Percentiles rank a stretch among this genome's conserved stretches.
phyloP scores from a whole-genome alignment of 2,797 vertebrate species.

The Sebastes goodei region DNA sequence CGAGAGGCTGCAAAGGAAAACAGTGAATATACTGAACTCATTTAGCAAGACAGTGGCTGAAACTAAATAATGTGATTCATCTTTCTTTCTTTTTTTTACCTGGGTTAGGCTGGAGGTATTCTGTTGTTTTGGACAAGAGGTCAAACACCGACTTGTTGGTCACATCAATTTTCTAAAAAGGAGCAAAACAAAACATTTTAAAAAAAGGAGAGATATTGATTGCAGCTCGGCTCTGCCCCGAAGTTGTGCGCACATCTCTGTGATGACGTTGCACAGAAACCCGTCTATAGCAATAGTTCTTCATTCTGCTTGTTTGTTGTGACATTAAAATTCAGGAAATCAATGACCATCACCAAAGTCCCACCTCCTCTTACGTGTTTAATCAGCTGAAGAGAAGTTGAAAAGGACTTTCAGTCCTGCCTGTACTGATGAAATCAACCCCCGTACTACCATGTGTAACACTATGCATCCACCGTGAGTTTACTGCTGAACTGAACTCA shows the following conservation, averaged over 20 bases:
- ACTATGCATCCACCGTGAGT: not conserved
- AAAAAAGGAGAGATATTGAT: not conserved
- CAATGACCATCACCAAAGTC: too few relatives aligned
- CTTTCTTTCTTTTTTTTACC: constrained; percentile 78
- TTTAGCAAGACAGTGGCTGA: not conserved
- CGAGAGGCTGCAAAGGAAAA: constrained; percentile 84
- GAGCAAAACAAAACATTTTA: not conserved
- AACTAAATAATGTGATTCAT: not conserved
- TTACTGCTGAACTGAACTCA: constrained; percentile 71
- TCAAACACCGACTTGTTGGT: constrained; percentile 93
- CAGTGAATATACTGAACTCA: not conserved
- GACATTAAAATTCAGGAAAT: too few relatives aligned
- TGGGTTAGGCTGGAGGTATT: constrained; percentile 97
- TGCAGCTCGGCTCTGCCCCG: too few relatives aligned
- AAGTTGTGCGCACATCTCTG: too few relatives aligned
- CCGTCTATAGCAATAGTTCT: too few relatives aligned
- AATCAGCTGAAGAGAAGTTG: not conserved
- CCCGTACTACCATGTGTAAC: too few relatives aligned
- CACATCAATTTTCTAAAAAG: constrained; percentile 90
- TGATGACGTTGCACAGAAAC: too few relatives aligned
- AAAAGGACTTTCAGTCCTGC: not conserved
- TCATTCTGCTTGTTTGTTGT: too few relatives aligned
- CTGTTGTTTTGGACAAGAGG: constrained; percentile 91
- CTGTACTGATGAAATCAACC: too few relatives aligned
- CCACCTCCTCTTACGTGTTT: too few relatives aligned